phyloP scores from a whole-genome alignment of 2,888 invertebrate genomes.

The Thymelicus sylvestris region DNA sequence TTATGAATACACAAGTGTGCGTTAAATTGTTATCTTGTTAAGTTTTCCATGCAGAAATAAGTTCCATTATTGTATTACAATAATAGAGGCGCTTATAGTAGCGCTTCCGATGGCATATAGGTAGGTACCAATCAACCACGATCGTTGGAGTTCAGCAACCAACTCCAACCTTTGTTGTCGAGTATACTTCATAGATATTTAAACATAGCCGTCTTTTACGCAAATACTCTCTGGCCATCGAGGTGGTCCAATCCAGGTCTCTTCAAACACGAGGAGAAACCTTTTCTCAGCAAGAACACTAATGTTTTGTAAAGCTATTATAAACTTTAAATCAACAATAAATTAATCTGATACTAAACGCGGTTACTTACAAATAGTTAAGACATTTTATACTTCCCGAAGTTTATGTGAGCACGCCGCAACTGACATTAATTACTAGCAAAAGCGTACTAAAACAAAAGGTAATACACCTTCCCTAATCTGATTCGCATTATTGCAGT shows the following conservation, averaged over 20 bases:
- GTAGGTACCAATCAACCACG: no score
- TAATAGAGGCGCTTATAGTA: no score
- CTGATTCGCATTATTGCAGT: slow-evolving; percentile 78
- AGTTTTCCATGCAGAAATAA: background rate
- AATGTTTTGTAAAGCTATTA: background rate
- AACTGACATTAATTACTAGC: slow-evolving; percentile 65
- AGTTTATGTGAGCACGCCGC: slow-evolving; percentile 47
- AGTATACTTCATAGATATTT: no score
- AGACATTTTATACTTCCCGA: slow-evolving; percentile 39
- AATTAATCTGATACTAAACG: slow-evolving; percentile 15
- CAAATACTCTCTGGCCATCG: no score
- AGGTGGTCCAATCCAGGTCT: no score
- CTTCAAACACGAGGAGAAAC: no score
- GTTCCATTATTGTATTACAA: no score
- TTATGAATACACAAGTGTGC: background rate
- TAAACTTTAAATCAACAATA: slow-evolving; percentile 6
- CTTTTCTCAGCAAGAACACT: background rate
- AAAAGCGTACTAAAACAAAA: slow-evolving; percentile 64
- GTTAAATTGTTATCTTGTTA: background rate
- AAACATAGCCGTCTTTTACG: no score
- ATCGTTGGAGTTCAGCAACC: no score
- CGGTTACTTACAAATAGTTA: slow-evolving; percentile 32
- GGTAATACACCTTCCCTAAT: slow-evolving; percentile 71
- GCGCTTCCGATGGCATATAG: no score
- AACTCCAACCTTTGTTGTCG: no score